These are phyloP conservation scores for Criorhina ranunculi DNA, from an alignment of 2,888 invertebrate species.

Conservation along the genomic window DNA sequence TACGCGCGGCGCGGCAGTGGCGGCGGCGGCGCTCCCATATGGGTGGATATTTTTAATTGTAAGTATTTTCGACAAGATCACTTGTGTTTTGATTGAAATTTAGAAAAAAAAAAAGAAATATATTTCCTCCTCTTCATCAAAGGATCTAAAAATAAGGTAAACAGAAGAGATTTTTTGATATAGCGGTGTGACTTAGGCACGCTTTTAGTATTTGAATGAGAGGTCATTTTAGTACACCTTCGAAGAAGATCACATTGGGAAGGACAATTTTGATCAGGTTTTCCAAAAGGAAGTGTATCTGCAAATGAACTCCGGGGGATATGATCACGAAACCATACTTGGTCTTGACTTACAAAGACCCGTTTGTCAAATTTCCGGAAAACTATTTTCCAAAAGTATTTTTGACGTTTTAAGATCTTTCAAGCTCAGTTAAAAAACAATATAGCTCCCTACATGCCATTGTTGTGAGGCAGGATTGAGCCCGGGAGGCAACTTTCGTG, in stretches of 20 bases:
- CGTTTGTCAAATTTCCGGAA: no score
- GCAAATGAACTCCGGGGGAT: no score
- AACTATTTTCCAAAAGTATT: no score
- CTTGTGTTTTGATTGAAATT: constrained; percentile 70
- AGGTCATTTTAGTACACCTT: background rate
- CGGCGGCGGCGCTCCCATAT: constrained; percentile 18
- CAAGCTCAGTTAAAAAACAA: no score
- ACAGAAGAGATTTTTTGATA: constrained; percentile 11
- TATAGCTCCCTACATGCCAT: no score
- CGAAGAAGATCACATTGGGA: background rate
- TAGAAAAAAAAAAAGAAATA: constrained; percentile 20
- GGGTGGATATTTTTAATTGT: constrained; percentile 76
- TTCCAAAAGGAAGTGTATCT: no score
- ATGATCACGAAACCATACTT: no score
- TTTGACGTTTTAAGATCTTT: no score
- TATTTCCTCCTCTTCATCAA: constrained; percentile 21
- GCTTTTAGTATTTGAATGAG: background rate
- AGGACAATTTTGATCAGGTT: background rate
- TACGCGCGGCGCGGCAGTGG: constrained; percentile 50
- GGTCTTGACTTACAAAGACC: no score
- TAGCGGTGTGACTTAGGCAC: constrained; percentile 24
- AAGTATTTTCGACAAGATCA: constrained; percentile 71
- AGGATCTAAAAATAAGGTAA: constrained; percentile 63
- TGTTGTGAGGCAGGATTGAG: no score
- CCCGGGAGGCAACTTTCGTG: no score